Percentiles rank a stretch among this genome's conserved stretches.
Conservation (phyloP, 2,888 invertebrate species). For the Linnaemya vulpina region DNA sequence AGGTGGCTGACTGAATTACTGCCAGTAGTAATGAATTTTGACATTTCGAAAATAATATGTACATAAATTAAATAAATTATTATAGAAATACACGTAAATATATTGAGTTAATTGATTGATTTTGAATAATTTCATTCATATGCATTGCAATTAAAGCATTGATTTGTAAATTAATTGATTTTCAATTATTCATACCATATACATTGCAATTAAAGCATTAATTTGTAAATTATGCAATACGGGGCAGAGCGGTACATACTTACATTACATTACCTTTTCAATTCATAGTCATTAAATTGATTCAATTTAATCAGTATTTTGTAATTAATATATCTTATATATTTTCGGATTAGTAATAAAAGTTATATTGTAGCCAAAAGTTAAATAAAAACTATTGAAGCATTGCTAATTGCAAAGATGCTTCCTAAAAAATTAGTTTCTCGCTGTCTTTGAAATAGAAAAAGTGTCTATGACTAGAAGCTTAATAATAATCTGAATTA, state of each 20-base stretch:
- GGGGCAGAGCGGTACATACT: slow-evolving; percentile 67
- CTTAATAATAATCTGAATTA: too few relatives aligned
- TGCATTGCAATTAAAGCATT: slow-evolving; percentile 6
- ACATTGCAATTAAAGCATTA: slow-evolving; percentile 2
- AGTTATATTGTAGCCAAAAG: not conserved
- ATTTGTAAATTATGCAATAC: slow-evolving; percentile 37
- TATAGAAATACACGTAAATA: slow-evolving; percentile 73
- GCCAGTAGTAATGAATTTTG: slow-evolving; percentile 45
- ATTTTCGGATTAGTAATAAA: slow-evolving; percentile 20
- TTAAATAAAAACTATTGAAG: slow-evolving; percentile 17
- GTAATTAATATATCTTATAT: not conserved
- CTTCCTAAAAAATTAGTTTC: not conserved
- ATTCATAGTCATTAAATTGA: slow-evolving; percentile 23
- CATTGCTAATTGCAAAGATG: slow-evolving; percentile 35
- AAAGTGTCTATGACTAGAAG: too few relatives aligned
- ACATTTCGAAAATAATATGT: slow-evolving; percentile 62
- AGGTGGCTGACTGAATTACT: not conserved
- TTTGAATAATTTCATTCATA: slow-evolving; percentile 32
- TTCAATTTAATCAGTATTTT: slow-evolving; percentile 31
- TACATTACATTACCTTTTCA: slow-evolving; percentile 36
- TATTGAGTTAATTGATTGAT: slow-evolving; percentile 20
- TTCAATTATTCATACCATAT: slow-evolving; percentile 31
- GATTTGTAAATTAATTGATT: slow-evolving; percentile 27
- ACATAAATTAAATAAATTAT: slow-evolving; percentile 67
- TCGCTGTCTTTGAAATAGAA: not conserved